Evolutionary conservation across 2,888 invertebrate species (phyloP), one percentile per base, ranked within the genome.

Genomic region (Ophion costatus): DNA sequence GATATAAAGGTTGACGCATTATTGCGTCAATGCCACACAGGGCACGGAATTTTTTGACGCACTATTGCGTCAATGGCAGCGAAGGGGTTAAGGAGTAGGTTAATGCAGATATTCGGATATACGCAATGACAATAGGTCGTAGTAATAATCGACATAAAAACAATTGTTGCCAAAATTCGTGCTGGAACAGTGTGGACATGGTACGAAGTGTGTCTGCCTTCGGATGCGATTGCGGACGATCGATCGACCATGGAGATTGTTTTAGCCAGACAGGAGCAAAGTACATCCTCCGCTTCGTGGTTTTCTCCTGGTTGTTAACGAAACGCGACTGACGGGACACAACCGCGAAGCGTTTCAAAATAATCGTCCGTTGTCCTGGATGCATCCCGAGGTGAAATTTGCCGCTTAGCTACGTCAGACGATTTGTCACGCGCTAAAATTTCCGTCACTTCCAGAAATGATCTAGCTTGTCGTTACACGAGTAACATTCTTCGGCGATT

Each of bases 201-300:
- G 11, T 14, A 45, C 11, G 45, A 45, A 45, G 45, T 45, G 11
- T 45, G 11, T 38, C 67, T 63, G 9, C 29, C 38, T 73, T 29
- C 29, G 29, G 63, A 80, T 76, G 67, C 71, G 63, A 78, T 78
- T 84, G 38, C n/a, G 38, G 20, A 74, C 61, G 56, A 61, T 76
- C 73, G 75, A 78, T 83, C 71, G 79, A 86, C 81, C 84, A 87
- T 14, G 33, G 56, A 7, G 33, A 56, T 1, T 17, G 22, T 73
- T 63, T 9, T n/a, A 74, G 59, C 9, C 22, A 14, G 7, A 14
- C 17, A n/a, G 33, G 22, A 66, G 51, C 38, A n/a, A 24, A 63
- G 63, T 24, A 24, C 63, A 20, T 59, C 7, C 29, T 24, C 2
- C 24, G 11, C 3, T 63, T 63, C 20, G 61, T 63, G 24, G 29